phyloP scores from a whole-genome alignment of 2,113 vertebrate genomes.

The Dolichotis patagonum region DNA sequence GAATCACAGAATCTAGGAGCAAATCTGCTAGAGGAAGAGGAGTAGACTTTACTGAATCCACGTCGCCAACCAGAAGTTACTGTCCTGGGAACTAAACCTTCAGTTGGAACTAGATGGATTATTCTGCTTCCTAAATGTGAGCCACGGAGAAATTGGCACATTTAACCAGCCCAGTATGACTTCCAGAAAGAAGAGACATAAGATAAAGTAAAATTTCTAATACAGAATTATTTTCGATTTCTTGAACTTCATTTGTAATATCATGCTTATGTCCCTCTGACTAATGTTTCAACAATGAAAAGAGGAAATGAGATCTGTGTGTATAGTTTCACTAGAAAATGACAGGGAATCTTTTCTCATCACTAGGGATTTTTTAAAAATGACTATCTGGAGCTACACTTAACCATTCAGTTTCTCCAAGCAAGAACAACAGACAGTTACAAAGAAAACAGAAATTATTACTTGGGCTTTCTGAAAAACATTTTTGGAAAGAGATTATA shows the following conservation, averaged over 20 bases:
- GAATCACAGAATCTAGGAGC: neutral
- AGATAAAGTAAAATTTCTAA: slow-evolving; percentile 95
- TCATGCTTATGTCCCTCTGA: slow-evolving; percentile 87
- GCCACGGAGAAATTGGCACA: slow-evolving; percentile 91
- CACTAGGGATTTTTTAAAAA: slow-evolving; percentile 75
- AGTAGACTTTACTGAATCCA: slow-evolving; percentile 94
- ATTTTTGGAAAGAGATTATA: slow-evolving; percentile 81
- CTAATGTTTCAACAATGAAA: slow-evolving; percentile 86
- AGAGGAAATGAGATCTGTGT: slow-evolving; percentile 77
- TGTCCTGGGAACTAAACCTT: slow-evolving; percentile 81
- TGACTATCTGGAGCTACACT: slow-evolving; percentile 76
- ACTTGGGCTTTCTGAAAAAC: neutral
- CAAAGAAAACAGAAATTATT: neutral
- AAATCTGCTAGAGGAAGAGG: neutral
- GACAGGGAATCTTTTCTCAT: slow-evolving; percentile 68
- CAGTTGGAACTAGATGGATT: neutral
- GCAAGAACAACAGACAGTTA: neutral
- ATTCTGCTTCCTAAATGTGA: slow-evolving; percentile 87
- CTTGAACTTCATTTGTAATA: slow-evolving; percentile 90
- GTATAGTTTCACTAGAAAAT: slow-evolving; percentile 79
- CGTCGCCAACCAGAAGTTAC: slow-evolving; percentile 93
- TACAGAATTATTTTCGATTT: slow-evolving; percentile 89
- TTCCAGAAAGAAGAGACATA: slow-evolving; percentile 93
- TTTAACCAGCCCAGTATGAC: slow-evolving; percentile 90
- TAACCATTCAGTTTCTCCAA: slow-evolving; percentile 62